These are phyloP conservation scores for Mythimna vitellina DNA, from an alignment of 2,888 invertebrate genomes.

Conservation along the genomic window DNA sequence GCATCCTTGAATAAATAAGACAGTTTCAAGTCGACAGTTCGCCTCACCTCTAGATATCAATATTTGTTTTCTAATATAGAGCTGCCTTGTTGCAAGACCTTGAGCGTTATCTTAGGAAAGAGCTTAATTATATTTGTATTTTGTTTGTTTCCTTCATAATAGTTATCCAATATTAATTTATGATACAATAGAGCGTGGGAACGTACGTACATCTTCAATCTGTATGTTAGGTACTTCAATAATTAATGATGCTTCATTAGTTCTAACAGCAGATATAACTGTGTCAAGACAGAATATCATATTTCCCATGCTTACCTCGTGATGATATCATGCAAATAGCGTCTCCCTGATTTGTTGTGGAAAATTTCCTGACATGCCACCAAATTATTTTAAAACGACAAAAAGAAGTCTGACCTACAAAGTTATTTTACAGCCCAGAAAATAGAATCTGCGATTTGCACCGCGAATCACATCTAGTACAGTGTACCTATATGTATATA, in stretches of 20 bases:
- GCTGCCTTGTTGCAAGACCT: conserved; percentile 41
- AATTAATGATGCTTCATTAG: not conserved
- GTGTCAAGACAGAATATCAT: not conserved
- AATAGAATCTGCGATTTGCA: not conserved
- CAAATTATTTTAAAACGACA: not conserved
- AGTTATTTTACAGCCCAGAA: not conserved
- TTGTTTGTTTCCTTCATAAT: conserved; percentile 29
- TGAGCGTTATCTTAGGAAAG: conserved; percentile 33
- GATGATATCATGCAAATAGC: not conserved
- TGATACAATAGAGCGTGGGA: conserved; percentile 28
- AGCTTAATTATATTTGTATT: conserved; percentile 19
- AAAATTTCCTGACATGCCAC: not conserved
- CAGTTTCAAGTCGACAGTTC: conserved; percentile 25
- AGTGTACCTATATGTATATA: not conserved
- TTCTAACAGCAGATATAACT: not conserved
- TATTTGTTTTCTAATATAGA: conserved; percentile 45
- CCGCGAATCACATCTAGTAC: not conserved
- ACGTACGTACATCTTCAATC: not conserved
- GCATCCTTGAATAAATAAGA: conserved; percentile 52
- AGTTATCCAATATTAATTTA: conserved; percentile 32
- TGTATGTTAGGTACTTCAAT: not conserved
- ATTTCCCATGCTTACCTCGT: not conserved
- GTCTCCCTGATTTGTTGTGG: not conserved
- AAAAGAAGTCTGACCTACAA: not conserved
- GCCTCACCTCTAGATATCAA: conserved; percentile 39